Evolutionary conservation across 2,888 invertebrate species (phyloP).

Genomic region (Blera fallax): DNA sequence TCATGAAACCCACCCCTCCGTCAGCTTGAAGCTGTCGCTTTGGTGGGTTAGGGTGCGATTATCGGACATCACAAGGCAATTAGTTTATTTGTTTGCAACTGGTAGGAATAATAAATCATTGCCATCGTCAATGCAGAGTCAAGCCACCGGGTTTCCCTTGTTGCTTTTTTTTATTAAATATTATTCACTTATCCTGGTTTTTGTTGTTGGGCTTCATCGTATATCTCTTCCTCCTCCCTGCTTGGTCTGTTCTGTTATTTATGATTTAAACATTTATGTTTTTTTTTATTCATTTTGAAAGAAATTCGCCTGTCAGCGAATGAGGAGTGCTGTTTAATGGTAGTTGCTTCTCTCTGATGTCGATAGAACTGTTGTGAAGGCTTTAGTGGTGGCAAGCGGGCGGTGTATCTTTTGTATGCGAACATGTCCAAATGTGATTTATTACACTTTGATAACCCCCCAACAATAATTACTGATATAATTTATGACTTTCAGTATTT

Average conservation of each 20-base stretch:
- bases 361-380: constrained; percentile 12
- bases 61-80: constrained; percentile 67
- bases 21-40: not conserved
- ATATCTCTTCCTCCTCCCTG: constrained; percentile 10
- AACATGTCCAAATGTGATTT: constrained; percentile 73
- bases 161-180: constrained; percentile 7
- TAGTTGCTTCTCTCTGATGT: constrained; percentile 36
- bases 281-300: constrained; percentile 48
- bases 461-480: constrained; percentile 75
- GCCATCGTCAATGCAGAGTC: constrained; percentile 33
- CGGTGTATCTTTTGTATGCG: constrained; percentile 66
- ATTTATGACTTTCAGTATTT: constrained; percentile 74
- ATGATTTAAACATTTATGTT: constrained; percentile 68
- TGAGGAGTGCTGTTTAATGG: constrained; percentile 52
- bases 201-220: constrained; percentile 22
- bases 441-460: constrained; percentile 74
- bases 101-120: constrained; percentile 68
- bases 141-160: constrained; percentile 51
- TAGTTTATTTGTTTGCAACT: constrained; percentile 70
- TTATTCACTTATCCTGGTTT: constrained; percentile 60
- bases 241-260: constrained; percentile 62
- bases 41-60: constrained; percentile 18
- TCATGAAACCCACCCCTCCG: constrained; percentile 1
- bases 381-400: constrained; percentile 23
- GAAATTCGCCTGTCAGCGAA: constrained; percentile 68